Evolutionary conservation across 2,888 invertebrate species (phyloP).

Genomic region (Brachylomia viminalis): DNA sequence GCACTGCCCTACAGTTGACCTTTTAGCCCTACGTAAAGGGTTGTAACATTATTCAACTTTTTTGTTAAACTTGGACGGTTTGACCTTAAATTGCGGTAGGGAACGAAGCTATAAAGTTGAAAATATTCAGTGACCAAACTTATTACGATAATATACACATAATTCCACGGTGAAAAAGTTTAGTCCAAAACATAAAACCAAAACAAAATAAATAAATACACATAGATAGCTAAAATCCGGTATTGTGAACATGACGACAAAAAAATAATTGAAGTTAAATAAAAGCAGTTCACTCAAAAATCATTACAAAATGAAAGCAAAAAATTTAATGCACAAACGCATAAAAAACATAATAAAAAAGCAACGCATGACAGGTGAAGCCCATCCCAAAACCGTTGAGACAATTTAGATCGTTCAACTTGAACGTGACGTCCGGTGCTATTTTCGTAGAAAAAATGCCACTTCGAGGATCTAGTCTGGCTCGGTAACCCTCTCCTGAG

Average conservation of each 20-base stretch:
- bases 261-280: neutral
- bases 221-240: neutral
- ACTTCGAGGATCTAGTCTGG: slow-evolving; percentile 74
- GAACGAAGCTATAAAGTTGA: neutral
- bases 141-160: neutral
- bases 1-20: slow-evolving; percentile 66
- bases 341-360: slow-evolving; percentile 49
- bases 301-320: slow-evolving; percentile 11
- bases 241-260: neutral
- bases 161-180: neutral
- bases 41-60: slow-evolving; percentile 56
- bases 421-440: slow-evolving; percentile 86
- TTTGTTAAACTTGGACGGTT: slow-evolving; percentile 24
- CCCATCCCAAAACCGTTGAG: slow-evolving; percentile 74
- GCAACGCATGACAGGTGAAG: slow-evolving; percentile 66
- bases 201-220: neutral
- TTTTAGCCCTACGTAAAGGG: slow-evolving; percentile 70
- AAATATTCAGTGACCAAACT: neutral
- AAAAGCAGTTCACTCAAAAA: slow-evolving; percentile 12
- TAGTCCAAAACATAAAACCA: neutral
- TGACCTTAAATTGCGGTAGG: slow-evolving; percentile 15
- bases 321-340: slow-evolving; percentile 40
- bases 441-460: slow-evolving; percentile 73
- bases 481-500: slow-evolving; percentile 76
- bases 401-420: slow-evolving; percentile 85